A percentile compares a stretch with the other conserved stretches of the same genome.
phyloP scores from a whole-genome alignment of 1,140 invertebrate species.

The Popillia japonica region DNA sequence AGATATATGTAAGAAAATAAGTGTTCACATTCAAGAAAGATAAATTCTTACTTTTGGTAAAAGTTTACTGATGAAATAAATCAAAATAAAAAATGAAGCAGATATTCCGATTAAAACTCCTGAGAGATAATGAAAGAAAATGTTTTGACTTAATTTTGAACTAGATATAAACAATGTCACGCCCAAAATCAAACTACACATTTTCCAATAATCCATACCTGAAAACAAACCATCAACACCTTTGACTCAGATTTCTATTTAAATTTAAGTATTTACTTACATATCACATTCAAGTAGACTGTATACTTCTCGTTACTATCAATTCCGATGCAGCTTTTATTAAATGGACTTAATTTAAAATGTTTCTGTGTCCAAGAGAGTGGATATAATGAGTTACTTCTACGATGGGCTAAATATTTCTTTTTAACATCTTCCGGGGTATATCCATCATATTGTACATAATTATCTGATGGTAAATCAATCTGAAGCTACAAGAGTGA shows the following conservation, averaged over 20 bases:
- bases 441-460: slow-evolving; percentile 71
- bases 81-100: slow-evolving; percentile 81
- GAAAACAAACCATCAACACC: slow-evolving; percentile 51
- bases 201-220: slow-evolving; percentile 76
- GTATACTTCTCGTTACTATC: slow-evolving; percentile 68
- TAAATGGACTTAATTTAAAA: slow-evolving; percentile 76
- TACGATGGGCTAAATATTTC: slow-evolving; percentile 71
- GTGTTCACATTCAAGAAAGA: slow-evolving; percentile 35
- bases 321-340: slow-evolving; percentile 78
- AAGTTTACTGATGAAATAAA: slow-evolving; percentile 81
- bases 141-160: slow-evolving; percentile 73
- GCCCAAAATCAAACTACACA: slow-evolving; percentile 69
- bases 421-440: slow-evolving; percentile 69
- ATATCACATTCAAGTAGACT: slow-evolving; percentile 64
- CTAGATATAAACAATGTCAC: slow-evolving; percentile 73
- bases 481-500: slow-evolving; percentile 67
- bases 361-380: slow-evolving; percentile 70
- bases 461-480: slow-evolving; percentile 71
- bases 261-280: slow-evolving; percentile 58
- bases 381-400: slow-evolving; percentile 74
- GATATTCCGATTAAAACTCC: slow-evolving; percentile 82
- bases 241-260: slow-evolving; percentile 47
- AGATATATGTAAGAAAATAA: background rate
- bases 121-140: slow-evolving; percentile 85
- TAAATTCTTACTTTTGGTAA: slow-evolving; percentile 75